phyloP scores from a whole-genome alignment of 1,140 invertebrate genomes.

The Pseudobourletiella spinata region DNA sequence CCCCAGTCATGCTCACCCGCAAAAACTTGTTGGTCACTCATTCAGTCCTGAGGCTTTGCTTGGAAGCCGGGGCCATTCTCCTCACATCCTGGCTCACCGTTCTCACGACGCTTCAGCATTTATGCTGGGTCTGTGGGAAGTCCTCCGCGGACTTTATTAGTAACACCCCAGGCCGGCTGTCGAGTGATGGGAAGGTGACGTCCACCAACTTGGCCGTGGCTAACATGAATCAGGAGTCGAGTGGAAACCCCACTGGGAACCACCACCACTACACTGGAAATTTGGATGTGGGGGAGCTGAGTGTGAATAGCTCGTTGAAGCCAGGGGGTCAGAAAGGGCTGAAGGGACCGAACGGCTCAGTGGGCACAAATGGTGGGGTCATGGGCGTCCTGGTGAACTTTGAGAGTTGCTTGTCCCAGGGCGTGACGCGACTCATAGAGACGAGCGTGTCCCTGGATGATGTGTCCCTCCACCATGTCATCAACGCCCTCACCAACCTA shows the following conservation, averaged over 20 bases:
- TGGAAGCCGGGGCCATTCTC: conserved; percentile 83
- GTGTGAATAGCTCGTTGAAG: not conserved
- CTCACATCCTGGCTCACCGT: conserved; percentile 92
- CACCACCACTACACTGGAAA: not conserved
- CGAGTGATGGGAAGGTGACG: not conserved
- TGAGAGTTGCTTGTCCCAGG: conserved; percentile 31
- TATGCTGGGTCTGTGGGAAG: conserved; percentile 38
- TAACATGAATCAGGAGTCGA: not conserved
- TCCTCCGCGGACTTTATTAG: conserved; percentile 32
- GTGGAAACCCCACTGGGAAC: not conserved
- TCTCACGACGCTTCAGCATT: conserved; percentile 70
- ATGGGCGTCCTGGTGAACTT: conserved; percentile 35
- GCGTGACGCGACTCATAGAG: conserved; percentile 79
- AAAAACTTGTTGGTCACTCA: conserved; percentile 96
- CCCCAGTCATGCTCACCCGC: conserved; percentile 96
- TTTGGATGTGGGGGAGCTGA: conserved; percentile 6
- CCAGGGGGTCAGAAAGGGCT: conserved; percentile 5
- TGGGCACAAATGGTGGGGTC: conserved; percentile 28
- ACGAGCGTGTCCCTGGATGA: conserved; percentile 89
- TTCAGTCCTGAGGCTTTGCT: conserved; percentile 75
- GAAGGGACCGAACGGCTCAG: conserved; percentile 23
- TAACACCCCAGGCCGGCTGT: conserved; percentile 15
- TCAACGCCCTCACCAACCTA: conserved; percentile 91
- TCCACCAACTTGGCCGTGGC: not conserved
- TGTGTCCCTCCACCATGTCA: conserved; percentile 88